Evolutionary conservation across 2,888 invertebrate genomes (phyloP).

Genomic region (Dolichomitus sp.): DNA sequence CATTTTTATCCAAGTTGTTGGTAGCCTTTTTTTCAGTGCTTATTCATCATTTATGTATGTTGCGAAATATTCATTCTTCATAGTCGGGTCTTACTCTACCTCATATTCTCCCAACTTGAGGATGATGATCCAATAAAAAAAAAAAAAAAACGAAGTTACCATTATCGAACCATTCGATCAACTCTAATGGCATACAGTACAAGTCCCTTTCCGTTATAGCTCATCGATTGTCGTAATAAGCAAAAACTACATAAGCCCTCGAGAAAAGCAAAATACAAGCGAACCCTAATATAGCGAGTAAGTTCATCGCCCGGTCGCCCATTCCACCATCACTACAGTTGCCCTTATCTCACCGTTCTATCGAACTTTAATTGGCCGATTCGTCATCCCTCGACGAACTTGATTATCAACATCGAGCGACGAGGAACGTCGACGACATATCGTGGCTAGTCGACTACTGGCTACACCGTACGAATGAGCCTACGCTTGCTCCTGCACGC

Average conservation of each 20-base stretch:
- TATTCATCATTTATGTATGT: too few species aligned
- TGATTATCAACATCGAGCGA: constrained; percentile 84
- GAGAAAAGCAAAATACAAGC: constrained; percentile 51
- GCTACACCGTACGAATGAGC: constrained; percentile 9
- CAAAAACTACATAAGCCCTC: constrained; percentile 44
- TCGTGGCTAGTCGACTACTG: constrained; percentile 71
- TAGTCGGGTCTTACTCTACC: neutral
- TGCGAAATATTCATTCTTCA: too few species aligned
- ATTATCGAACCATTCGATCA: constrained; percentile 20
- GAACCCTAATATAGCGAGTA: constrained; percentile 52
- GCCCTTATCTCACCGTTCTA: constrained; percentile 82
- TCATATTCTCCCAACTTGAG: neutral
- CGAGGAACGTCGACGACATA: constrained; percentile 77
- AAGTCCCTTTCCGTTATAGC: constrained; percentile 14
- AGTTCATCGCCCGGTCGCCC: constrained; percentile 70
- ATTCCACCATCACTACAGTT: constrained; percentile 51
- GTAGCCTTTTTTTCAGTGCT: too few species aligned
- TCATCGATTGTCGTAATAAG: constrained; percentile 57
- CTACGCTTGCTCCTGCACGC: constrained; percentile 76
- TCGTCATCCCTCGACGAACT: constrained; percentile 85
- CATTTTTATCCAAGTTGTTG: too few species aligned
- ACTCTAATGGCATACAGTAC: constrained; percentile 12
- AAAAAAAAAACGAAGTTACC: neutral
- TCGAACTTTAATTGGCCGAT: constrained; percentile 85
- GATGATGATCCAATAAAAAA: neutral